These are phyloP conservation scores for Urosaurus nigricauda DNA, from an alignment of 2,797 vertebrate genomes.

Conservation along the genomic window DNA sequence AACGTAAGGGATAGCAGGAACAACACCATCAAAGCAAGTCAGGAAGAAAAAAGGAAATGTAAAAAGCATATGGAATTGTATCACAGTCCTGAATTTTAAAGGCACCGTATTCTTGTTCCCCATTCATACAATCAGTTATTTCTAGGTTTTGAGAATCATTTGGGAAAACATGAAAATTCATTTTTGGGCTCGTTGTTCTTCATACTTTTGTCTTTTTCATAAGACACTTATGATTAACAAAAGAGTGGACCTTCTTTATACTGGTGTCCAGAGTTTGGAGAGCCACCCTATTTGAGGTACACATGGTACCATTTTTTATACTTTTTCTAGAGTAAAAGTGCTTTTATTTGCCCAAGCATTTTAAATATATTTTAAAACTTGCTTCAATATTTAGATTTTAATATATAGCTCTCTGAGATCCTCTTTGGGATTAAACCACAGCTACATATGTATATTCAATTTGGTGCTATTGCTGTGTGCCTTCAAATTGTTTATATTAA, in stretches of 20 bases:
- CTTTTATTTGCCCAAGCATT: neutral
- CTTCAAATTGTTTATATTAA: too few relatives aligned
- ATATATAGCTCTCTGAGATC: neutral
- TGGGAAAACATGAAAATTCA: neutral
- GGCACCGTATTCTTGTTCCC: neutral
- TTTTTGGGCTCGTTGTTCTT: neutral
- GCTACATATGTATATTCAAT: neutral
- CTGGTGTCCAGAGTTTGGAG: neutral
- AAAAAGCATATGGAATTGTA: neutral
- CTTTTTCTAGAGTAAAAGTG: neutral
- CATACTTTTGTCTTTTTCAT: neutral
- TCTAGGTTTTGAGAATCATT: neutral
- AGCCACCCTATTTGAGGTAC: neutral
- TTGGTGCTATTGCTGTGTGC: too few relatives aligned
- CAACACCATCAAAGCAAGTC: neutral
- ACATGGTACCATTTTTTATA: neutral
- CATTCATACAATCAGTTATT: neutral
- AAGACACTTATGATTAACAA: neutral
- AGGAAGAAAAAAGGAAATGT: neutral
- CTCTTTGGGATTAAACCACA: neutral
- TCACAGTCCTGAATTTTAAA: neutral
- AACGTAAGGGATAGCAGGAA: neutral
- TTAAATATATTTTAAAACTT: neutral
- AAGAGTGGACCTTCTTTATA: neutral
- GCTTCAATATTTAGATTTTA: neutral